Evolutionary conservation across 1,140 invertebrate genomes (phyloP).

Genomic region (Ctenoplectra terminalis): DNA sequence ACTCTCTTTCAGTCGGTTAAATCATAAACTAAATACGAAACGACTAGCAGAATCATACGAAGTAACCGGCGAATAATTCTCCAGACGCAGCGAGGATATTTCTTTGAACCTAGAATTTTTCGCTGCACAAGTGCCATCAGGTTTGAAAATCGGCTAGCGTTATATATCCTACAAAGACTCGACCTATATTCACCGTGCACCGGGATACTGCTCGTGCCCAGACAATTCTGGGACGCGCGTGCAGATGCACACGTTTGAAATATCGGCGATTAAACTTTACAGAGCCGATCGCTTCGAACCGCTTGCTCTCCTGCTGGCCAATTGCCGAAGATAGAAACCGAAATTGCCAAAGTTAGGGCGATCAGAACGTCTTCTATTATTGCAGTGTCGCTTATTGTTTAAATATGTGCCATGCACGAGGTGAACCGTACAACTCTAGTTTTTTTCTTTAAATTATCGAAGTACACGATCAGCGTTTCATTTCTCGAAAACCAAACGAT

Average conservation of each 20-base stretch:
- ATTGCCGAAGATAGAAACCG: neutral
- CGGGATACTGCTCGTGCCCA: neutral
- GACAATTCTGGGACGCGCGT: conserved; percentile 11
- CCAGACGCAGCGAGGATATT: neutral
- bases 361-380: neutral
- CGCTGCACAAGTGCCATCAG: neutral
- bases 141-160: conserved; percentile 12
- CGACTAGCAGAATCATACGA: neutral
- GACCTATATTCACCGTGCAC: conserved; percentile 15
- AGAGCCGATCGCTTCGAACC: conserved; percentile 1
- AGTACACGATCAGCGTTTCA: no score
- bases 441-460: no score
- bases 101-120: conserved; percentile 18
- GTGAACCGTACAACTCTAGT: no score
- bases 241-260: conserved; percentile 17
- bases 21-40: neutral
- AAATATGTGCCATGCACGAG: neutral
- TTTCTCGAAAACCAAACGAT: no score
- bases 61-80: neutral
- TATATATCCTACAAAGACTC: conserved; percentile 14
- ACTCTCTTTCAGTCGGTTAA: neutral
- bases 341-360: conserved; percentile 2
- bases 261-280: conserved; percentile 27
- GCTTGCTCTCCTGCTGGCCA: neutral
- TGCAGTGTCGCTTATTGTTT: neutral